These are phyloP conservation scores for Eupithecia abbreviata DNA, from an alignment of 2,888 invertebrate genomes.

Conservation along the genomic window DNA sequence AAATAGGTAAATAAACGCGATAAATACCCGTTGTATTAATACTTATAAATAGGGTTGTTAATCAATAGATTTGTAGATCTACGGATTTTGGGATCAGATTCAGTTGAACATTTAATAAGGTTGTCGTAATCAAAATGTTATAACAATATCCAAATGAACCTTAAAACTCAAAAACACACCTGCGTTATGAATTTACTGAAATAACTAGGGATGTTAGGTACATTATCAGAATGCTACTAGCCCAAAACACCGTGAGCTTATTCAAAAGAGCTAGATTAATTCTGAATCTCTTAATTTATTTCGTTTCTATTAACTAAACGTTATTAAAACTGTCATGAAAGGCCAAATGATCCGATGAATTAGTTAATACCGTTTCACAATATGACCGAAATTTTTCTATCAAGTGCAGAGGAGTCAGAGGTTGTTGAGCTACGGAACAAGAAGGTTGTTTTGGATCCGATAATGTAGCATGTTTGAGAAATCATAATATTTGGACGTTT, in stretches of 20 bases:
- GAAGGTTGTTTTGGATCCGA: no score
- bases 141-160: not conserved
- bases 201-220: constrained; percentile 1
- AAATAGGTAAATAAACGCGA: no score
- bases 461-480: no score
- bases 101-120: not conserved
- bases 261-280: not conserved
- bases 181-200: constrained; percentile 2
- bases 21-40: no score
- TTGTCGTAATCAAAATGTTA: not conserved
- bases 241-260: not conserved
- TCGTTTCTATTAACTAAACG: not conserved
- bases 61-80: no score
- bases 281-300: not conserved
- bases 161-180: not conserved
- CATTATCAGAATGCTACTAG: not conserved
- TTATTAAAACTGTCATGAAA: not conserved
- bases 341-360: not conserved
- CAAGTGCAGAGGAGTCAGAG: no score
- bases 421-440: no score
- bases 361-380: no score
- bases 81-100: no score
- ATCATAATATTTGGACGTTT: no score
- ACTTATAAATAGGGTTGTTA: no score
- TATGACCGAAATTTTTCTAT: no score